Conservation (phyloP, 2,797 vertebrate genomes). For the Helicolenus hilgendorfi region DNA sequence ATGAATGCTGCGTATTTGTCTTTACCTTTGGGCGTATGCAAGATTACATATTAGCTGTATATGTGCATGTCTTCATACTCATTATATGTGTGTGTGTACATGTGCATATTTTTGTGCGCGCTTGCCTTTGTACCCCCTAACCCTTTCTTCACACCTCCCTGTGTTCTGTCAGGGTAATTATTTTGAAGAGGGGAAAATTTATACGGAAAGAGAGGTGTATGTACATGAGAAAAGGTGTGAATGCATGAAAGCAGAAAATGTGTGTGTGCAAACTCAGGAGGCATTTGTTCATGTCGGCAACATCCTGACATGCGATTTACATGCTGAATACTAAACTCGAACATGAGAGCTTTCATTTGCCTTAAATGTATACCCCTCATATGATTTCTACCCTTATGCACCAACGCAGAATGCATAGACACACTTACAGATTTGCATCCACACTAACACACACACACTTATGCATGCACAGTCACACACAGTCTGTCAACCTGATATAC, state of each 20-base stretch:
- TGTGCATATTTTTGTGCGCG: not conserved
- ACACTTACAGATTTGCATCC: conserved; percentile 19
- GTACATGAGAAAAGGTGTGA: conserved; percentile 24
- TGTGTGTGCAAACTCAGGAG: conserved; percentile 8
- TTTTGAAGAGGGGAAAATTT: conserved; percentile 44
- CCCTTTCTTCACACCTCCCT: conserved; percentile 40
- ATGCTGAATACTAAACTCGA: conserved; percentile 34
- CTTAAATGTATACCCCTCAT: conserved; percentile 12
- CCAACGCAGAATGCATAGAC: not conserved
- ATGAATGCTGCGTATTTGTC: conserved; percentile 51
- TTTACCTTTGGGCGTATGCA: conserved; percentile 14
- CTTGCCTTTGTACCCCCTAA: conserved; percentile 7
- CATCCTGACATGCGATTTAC: conserved; percentile 30
- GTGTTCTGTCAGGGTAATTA: conserved; percentile 63
- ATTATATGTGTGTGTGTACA: not conserved
- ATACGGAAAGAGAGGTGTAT: not conserved
- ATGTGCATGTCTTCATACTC: not conserved
- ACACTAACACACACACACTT: conserved; percentile 18
- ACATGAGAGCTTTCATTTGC: conserved; percentile 49
- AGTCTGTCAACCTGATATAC: conserved; percentile 66
- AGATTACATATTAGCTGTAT: not conserved
- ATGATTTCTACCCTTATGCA: conserved; percentile 2
- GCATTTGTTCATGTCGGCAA: conserved; percentile 49
- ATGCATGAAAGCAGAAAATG: conserved; percentile 34
- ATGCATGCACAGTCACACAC: conserved; percentile 52